Evolutionary conservation across 2,113 vertebrate genomes (phyloP), one percentile per base, ranked within the genome.

Genomic region (Piliocolobus tephrosceles): DNA sequence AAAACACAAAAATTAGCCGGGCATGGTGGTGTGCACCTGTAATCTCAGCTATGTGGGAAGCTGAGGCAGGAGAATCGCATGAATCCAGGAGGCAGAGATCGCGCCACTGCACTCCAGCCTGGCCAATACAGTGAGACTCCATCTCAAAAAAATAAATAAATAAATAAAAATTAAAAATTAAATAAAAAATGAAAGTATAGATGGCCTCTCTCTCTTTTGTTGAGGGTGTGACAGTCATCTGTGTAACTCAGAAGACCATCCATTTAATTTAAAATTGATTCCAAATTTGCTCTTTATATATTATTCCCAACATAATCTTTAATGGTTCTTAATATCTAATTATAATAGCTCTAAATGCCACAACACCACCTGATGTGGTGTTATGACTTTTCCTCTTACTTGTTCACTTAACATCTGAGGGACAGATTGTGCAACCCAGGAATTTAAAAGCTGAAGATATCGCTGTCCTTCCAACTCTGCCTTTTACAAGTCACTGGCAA

Each of bases 251-350:
- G 97, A 38, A 98, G 98, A 98, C 97, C 97, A 98, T 98, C 97
- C 97, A 98, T 98, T 97, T 17, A 97, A 98, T 91, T 98, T 97
- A 98, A 98, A 98, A 98, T 97, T 96, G 98, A 97, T 97, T 97
- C 97, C 96, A 97, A 95, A 96, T 97, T 98, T 98, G 97, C 95
- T 98, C 97, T 98, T 95, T 88, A 97, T 98, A 98, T 98, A 98
- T 96, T 97, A 96, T 97, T 98, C 98, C 97, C 98, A 97, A 95
- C 98, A 17, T n/a, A 25, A 87, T 9, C 38, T 68, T 68, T n/a
- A 68, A 68, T 68, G 18, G 40, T n/a, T 68, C 20, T 47, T n/a
- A 50, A 52, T 98, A 98, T 98, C 98, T 98, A 98, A 98, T 98
- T 98, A 98, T 97, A 98, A 98, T 98, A 98, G 98, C 97, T 76